A percentile compares a stretch with the other conserved stretches of the same genome.
These are phyloP conservation scores for Pachymerium ferrugineum DNA, from an alignment of 2,888 invertebrate species.

Conservation along the genomic window DNA sequence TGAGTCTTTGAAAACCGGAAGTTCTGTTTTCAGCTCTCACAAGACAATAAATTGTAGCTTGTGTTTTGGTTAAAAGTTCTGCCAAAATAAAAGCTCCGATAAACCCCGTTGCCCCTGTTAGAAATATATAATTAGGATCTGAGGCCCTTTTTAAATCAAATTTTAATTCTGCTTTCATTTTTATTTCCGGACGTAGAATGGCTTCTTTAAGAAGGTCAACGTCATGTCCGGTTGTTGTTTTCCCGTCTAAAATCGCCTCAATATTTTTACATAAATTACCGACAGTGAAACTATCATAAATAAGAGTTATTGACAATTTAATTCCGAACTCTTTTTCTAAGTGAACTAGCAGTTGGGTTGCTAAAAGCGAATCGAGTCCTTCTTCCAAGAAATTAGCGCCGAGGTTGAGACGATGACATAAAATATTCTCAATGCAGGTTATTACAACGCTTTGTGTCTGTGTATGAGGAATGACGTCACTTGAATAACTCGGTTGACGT, in stretches of 20 bases:
- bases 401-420: neutral
- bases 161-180: neutral
- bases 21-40: neutral
- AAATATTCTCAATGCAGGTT: neutral
- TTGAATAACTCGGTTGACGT: neutral
- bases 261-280: neutral
- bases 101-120: slow-evolving; percentile 5
- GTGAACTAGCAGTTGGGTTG: neutral
- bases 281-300: neutral
- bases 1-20: neutral
- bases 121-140: neutral
- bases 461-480: neutral
- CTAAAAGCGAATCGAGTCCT: neutral
- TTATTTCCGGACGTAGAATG: neutral
- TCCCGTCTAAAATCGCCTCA: neutral
- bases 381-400: neutral
- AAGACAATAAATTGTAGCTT: neutral
- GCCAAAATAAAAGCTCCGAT: neutral
- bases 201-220: neutral
- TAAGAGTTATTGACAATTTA: neutral
- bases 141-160: neutral
- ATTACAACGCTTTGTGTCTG: neutral
- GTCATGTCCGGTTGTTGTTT: neutral
- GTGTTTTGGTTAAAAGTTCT: neutral
- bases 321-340: neutral